These are phyloP conservation scores for Manacus vitellinus DNA, from an alignment of 2,113 vertebrate genomes.

Conservation along the genomic window DNA sequence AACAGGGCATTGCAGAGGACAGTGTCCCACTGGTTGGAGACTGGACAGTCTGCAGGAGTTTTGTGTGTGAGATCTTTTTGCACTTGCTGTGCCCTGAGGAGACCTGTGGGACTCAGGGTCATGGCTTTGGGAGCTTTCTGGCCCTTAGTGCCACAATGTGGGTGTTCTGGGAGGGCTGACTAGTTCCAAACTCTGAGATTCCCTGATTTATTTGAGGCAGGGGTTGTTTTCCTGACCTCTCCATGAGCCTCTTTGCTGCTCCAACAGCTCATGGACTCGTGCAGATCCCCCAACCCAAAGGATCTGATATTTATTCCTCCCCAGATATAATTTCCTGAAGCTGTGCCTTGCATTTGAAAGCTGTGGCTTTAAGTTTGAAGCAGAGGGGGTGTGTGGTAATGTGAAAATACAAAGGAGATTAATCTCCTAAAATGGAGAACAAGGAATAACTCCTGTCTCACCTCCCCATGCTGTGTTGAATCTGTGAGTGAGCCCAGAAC, in stretches of 20 bases:
- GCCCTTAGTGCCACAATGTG: not conserved
- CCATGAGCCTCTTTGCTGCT: not conserved
- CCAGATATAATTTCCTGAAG: not conserved
- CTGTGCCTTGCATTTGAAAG: not conserved
- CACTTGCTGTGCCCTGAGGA: not conserved
- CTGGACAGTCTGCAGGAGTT: rapidly evolving
- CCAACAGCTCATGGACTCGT: not conserved
- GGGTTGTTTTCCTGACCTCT: not conserved
- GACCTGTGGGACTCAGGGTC: not conserved
- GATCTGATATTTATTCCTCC: not conserved
- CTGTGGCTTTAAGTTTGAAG: not conserved
- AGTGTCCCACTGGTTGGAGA: not conserved
- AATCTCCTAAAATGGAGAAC: not conserved
- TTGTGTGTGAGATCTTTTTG: not conserved
- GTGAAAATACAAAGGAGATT: not conserved
- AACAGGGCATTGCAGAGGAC: not conserved
- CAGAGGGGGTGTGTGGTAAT: not conserved
- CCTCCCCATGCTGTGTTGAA: rapidly evolving
- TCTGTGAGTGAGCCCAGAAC: not conserved
- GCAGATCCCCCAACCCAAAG: not conserved
- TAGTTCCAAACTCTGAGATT: not conserved
- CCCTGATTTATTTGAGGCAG: not conserved
- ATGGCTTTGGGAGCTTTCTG: not conserved
- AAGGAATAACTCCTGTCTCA: not conserved
- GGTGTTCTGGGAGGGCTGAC: not conserved